Percentiles rank a stretch among this genome's conserved stretches.
These are phyloP conservation scores for Drosophila nannoptera DNA, from an alignment of 1,140 invertebrate genomes.

Conservation along the genomic window DNA sequence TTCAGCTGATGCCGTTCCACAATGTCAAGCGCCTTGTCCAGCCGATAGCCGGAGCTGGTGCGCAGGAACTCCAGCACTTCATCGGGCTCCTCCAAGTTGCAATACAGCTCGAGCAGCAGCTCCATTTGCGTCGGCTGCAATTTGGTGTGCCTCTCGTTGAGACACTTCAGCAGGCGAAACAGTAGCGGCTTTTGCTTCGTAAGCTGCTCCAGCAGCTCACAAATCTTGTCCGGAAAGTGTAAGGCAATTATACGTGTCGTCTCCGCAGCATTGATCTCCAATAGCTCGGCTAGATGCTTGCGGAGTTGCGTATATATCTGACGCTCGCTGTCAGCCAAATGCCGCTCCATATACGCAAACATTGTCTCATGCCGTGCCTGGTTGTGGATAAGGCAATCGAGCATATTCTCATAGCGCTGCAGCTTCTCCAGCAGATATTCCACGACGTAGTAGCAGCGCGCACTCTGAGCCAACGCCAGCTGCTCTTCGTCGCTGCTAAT, in stretches of 20 bases:
- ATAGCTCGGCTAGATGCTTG: constrained; percentile 71
- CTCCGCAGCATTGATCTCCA: constrained; percentile 79
- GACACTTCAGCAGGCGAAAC: constrained; percentile 83
- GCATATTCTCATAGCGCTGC: constrained; percentile 79
- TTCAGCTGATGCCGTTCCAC: constrained; percentile 77
- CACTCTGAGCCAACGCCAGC: constrained; percentile 76
- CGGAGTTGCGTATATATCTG: constrained; percentile 80
- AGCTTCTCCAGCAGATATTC: constrained; percentile 80
- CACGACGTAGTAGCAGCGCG: constrained; percentile 79
- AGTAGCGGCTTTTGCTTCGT: constrained; percentile 79
- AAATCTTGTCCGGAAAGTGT: constrained; percentile 78
- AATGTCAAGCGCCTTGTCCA: constrained; percentile 79
- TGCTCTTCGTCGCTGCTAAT: constrained; percentile 79
- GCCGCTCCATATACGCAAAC: constrained; percentile 87
- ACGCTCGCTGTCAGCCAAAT: constrained; percentile 81
- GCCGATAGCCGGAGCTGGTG: constrained; percentile 56
- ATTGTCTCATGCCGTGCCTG: constrained; percentile 84
- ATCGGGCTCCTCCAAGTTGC: constrained; percentile 80
- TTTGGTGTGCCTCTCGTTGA: constrained; percentile 81
- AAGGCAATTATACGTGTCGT: constrained; percentile 81
- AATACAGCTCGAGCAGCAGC: constrained; percentile 85
- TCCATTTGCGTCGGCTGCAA: constrained; percentile 82
- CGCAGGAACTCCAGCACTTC: constrained; percentile 67
- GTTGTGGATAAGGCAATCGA: constrained; percentile 80
- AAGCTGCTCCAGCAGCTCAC: constrained; percentile 78